Conservation (phyloP, 2,888 invertebrate genomes). For the Orthosia cruda region DNA sequence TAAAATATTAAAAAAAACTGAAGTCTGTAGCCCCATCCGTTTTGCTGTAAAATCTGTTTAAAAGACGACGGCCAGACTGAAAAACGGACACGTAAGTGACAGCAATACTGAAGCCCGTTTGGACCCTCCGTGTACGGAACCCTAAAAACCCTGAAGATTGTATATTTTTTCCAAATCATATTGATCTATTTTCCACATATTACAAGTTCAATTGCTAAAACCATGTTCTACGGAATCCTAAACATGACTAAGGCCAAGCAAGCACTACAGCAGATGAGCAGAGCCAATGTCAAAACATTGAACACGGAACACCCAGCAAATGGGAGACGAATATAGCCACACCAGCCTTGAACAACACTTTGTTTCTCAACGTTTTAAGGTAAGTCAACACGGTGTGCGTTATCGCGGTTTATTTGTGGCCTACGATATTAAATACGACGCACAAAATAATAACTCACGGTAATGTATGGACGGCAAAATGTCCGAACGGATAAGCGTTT, state of each 20-base stretch:
- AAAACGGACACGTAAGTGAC: too few species aligned
- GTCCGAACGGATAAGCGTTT: conserved; percentile 56
- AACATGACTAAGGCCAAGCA: conserved; percentile 53
- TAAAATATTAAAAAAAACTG: too few species aligned
- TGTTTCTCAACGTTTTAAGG: conserved; percentile 71
- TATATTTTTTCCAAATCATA: too few species aligned
- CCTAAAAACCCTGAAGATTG: too few species aligned
- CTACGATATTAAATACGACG: conserved; percentile 69
- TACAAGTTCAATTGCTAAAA: too few species aligned
- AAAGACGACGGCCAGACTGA: too few species aligned
- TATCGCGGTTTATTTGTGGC: conserved; percentile 74
- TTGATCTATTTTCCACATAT: too few species aligned
- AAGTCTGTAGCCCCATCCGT: too few species aligned
- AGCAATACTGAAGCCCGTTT: too few species aligned
- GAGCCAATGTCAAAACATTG: conserved; percentile 79
- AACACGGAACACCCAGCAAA: conserved; percentile 73
- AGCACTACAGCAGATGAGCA: conserved; percentile 59
- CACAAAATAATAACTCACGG: conserved; percentile 67
- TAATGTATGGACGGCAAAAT: conserved; percentile 63
- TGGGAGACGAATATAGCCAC: conserved; percentile 81
- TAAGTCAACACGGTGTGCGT: conserved; percentile 71
- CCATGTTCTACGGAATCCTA: too few species aligned
- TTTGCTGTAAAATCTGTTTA: too few species aligned
- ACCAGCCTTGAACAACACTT: conserved; percentile 84
- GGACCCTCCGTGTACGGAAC: too few species aligned